Evolutionary conservation across 2,113 vertebrate genomes (phyloP).

Genomic region (Picathartes gymnocephalus): DNA sequence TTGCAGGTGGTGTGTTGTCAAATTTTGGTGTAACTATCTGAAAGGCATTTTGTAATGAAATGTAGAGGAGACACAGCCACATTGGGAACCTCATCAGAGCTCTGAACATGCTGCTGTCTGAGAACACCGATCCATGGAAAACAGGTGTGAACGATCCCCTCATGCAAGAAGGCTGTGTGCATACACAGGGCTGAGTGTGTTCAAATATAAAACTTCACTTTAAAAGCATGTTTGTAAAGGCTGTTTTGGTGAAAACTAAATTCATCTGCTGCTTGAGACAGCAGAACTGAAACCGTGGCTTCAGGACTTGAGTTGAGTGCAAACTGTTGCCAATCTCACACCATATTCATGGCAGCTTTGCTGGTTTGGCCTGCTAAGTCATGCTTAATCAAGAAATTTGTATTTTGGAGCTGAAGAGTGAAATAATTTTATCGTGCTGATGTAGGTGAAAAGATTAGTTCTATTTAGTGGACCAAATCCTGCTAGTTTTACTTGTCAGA

Average conservation of each 20-base stretch:
- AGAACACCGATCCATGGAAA: neutral
- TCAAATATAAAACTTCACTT: neutral
- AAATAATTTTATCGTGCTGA: neutral
- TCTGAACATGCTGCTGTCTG: neutral
- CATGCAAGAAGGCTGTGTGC: neutral
- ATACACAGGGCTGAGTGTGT: neutral
- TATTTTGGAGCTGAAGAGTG: neutral
- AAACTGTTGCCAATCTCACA: neutral
- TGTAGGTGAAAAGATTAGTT: neutral
- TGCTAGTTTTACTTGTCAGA: neutral
- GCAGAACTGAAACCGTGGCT: neutral
- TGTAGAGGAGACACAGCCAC: neutral
- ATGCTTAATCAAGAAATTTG: neutral
- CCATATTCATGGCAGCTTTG: neutral
- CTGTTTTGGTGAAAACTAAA: neutral
- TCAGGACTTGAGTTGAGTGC: fast-evolving
- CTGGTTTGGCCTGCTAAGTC: neutral
- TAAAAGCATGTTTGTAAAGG: neutral
- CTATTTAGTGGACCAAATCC: neutral
- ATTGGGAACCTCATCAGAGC: neutral
- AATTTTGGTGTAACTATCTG: neutral
- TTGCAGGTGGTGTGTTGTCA: neutral
- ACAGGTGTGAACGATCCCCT: fast-evolving
- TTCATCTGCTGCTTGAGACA: neutral
- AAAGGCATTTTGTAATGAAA: neutral